Evolutionary conservation across 2,113 vertebrate genomes (phyloP), one percentile per base, ranked within the genome.

Genomic region (Poicephalus gulielmi): DNA sequence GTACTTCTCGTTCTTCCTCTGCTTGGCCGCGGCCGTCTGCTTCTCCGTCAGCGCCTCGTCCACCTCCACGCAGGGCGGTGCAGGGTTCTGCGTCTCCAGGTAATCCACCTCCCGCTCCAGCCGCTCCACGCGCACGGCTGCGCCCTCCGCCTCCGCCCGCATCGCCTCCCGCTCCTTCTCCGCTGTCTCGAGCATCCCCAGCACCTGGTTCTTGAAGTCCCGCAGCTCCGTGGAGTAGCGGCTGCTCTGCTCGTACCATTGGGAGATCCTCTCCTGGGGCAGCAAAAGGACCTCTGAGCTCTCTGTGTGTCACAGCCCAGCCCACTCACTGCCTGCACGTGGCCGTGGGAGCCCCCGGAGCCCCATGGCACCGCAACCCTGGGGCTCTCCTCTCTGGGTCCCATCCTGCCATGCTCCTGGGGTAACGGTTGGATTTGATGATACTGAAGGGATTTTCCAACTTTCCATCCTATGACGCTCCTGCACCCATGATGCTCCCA

Each of bases 71-170:
- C 99, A 99, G 84, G 99, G 98, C 1, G 98, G 98, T 0, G 98
- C 98, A 0, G 99, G 98, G 92, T 98, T 99, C 97, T 98, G 98
- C 2, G 96, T 98, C 97, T 99, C 99, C 76, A 99, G 97, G 68
- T 98, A 99, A 92, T 99, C 99, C 92, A 99, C 98, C 91, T 99
- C 99, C 4, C 98, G 92, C 95, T 99, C 99, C 84, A 99, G 96
- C 4, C 98, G 98, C 62, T 99, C 98, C 92, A 99, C 97, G 0
- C 98, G 97, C 41, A 98, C 97, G 0, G 97, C 97, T 1, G 98
- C 96, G 10, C 93, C 98, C 83, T 99, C 98, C 2, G 99, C 96
- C 95, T 99, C 99, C 0, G 96, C 95, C 62, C 98, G 96, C 81
- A 99, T 97, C 0, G 83, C 81, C 60, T 97, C 95, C 37, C 99